Evolutionary conservation across 1,140 invertebrate genomes (phyloP), one percentile per base, ranked within the genome.

Genomic region (Riptortus pedestris): DNA sequence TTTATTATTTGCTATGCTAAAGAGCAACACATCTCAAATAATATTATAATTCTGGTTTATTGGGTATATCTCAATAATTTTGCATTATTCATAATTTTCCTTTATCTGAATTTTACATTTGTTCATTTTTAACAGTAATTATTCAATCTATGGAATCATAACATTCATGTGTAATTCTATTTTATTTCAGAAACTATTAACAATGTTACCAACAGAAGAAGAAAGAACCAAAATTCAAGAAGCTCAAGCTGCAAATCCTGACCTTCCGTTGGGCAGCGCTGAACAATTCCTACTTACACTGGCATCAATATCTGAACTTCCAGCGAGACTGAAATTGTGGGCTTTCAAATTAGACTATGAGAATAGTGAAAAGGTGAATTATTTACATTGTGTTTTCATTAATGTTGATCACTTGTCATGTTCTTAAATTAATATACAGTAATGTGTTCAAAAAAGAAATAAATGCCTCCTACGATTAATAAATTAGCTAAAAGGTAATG

Each of bases 291-390:
- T 99, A 12, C 79, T 99, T 20, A 97, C 92, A 52, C 78, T 99
- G 65, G 88, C 92, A 14, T 96, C 95, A 22, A 96, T 99, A 66
- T 94, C 89, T 38, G 95, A 98, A 77, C 81, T 99, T 47, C 85
- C 91, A 26, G 94, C 96, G 27, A 80, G 97, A 68, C 81, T 99
- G 2, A 93, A 94, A 74, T 80, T 99, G 62, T 99, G 97, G 97
- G 86, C 96, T 60, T 99, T 99, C 77, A 96, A 97, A 74, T 78
- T 99, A 33, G 97, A 99, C 79, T 99, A 97, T 76, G 95, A 98
- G 75, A 90, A 88, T 73, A 85, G 90, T 67, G 95, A 99, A 79
- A 87, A 85, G 77, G 90, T 92, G 14, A 22, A 26, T 63, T 7
- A 14, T 5, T 38, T 38, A 38, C n/a, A n/a, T n/a, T n/a, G n/a